Conservation (phyloP, 2,113 vertebrate species). For the Tetrao urogallus region DNA sequence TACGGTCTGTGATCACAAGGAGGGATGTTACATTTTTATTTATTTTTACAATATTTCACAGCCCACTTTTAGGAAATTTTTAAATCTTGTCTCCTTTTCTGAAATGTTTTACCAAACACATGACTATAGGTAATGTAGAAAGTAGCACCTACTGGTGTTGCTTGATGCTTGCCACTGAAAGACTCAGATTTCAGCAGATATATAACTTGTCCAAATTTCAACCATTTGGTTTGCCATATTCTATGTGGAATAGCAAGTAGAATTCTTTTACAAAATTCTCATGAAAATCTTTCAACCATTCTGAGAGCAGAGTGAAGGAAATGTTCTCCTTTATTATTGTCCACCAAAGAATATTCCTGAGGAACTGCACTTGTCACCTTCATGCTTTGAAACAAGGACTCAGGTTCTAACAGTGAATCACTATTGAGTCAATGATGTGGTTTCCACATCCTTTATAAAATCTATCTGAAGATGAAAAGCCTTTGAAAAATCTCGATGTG, state of each 20-base stretch:
- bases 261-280: neutral
- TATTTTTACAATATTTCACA: conserved; percentile 33
- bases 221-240: neutral
- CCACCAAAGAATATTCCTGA: neutral
- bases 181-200: neutral
- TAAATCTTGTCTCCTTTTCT: neutral
- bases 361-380: neutral
- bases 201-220: neutral
- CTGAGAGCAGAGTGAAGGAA: neutral
- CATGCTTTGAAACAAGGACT: conserved; percentile 7
- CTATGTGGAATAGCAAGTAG: neutral
- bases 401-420: neutral
- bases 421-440: neutral
- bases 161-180: neutral
- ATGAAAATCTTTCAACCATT: neutral
- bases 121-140: neutral
- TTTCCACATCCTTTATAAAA: neutral
- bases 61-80: conserved; percentile 26
- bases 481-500: conserved; percentile 27
- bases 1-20: neutral
- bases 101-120: conserved; percentile 2
- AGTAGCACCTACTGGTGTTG: neutral
- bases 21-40: neutral
- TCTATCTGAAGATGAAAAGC: neutral
- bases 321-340: neutral